Conservation (phyloP, 2,888 invertebrate genomes). For the Drosophila mettleri region DNA sequence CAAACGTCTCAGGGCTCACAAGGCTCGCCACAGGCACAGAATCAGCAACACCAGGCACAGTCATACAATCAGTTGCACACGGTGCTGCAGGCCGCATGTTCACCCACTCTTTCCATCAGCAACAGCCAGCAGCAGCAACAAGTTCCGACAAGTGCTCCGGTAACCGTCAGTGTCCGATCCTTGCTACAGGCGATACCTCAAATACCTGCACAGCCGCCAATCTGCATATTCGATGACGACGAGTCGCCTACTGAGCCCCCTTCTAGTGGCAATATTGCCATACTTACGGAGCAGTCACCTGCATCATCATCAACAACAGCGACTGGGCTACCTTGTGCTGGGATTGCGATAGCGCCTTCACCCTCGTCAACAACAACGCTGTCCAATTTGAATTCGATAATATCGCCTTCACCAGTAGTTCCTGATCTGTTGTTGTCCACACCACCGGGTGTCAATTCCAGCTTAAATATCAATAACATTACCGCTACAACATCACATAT, state of each 20-base stretch:
- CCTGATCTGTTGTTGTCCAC: conserved; percentile 84
- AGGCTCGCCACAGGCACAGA: conserved; percentile 54
- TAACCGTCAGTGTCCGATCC: conserved; percentile 75
- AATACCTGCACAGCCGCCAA: conserved; percentile 84
- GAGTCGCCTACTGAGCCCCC: conserved; percentile 82
- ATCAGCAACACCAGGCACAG: conserved; percentile 54
- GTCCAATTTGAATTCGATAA: conserved; percentile 84
- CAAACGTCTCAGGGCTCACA: conserved; percentile 53
- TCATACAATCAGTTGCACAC: conserved; percentile 76
- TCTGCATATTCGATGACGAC: conserved; percentile 85
- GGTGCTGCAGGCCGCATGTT: conserved; percentile 63
- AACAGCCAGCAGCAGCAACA: conserved; percentile 35
- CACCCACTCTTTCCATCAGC: conserved; percentile 53
- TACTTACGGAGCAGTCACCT: conserved; percentile 71
- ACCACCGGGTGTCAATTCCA: conserved; percentile 80
- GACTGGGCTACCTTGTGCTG: conserved; percentile 49
- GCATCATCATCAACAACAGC: conserved; percentile 35
- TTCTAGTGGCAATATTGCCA: conserved; percentile 64
- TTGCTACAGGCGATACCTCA: conserved; percentile 84
- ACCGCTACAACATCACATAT: conserved; percentile 51
- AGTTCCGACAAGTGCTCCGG: conserved; percentile 39
- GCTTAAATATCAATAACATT: conserved; percentile 57
- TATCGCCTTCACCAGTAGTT: conserved; percentile 84
- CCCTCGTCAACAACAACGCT: conserved; percentile 77
- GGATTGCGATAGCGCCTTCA: conserved; percentile 67